Evolutionary conservation across 2,113 vertebrate species (phyloP).

Genomic region (Cyrtonyx montezumae): DNA sequence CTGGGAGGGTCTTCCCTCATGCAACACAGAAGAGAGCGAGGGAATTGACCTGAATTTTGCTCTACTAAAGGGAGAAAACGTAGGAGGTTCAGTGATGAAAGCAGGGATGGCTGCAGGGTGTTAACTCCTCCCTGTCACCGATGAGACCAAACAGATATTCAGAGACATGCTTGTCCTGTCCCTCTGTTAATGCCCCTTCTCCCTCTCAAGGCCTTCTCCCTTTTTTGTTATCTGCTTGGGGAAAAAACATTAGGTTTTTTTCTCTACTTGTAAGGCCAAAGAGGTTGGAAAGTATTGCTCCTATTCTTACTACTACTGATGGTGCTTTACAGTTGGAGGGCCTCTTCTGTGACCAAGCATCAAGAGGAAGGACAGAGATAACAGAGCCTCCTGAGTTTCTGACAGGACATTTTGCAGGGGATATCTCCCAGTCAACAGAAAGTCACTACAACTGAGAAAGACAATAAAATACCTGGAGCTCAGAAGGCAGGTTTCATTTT

Average conservation of each 20-base stretch:
- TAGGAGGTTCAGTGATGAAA: not conserved
- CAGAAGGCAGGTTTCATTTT: not conserved
- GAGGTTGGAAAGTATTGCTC: not conserved
- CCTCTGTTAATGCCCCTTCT: not conserved
- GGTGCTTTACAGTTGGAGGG: not conserved
- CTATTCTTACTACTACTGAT: not conserved
- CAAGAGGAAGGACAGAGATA: not conserved
- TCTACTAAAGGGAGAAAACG: not conserved
- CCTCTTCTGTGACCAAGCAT: not conserved
- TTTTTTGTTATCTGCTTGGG: not conserved
- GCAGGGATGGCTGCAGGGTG: not conserved
- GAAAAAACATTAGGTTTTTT: not conserved
- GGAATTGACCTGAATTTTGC: not conserved
- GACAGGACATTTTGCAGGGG: not conserved
- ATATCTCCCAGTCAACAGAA: rapidly evolving
- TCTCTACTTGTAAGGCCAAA: not conserved
- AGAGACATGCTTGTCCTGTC: not conserved
- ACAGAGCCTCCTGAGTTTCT: not conserved
- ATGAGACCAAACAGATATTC: not conserved
- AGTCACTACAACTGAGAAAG: not conserved
- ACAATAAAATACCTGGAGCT: not conserved
- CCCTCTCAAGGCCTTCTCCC: not conserved
- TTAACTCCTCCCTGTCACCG: not conserved
- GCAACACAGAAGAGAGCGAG: not conserved
- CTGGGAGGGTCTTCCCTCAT: not conserved